Evolutionary conservation across 2,888 invertebrate species (phyloP).

Genomic region (Pandemis corylana): DNA sequence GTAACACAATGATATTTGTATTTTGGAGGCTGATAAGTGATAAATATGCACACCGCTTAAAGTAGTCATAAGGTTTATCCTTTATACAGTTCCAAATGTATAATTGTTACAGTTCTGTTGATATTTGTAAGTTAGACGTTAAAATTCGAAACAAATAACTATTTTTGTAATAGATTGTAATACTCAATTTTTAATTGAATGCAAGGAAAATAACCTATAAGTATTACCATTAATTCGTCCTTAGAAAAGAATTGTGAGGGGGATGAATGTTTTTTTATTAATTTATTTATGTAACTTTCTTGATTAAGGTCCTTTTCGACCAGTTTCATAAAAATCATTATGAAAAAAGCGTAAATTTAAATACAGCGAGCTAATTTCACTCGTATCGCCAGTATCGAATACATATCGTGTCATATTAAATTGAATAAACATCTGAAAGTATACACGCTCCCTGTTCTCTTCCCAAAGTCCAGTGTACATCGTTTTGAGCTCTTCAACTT

Average conservation of each 20-base stretch:
- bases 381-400: no score
- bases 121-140: background rate
- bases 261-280: background rate
- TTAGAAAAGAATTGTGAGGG: background rate
- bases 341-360: no score
- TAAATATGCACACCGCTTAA: background rate
- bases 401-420: no score
- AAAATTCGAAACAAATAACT: background rate
- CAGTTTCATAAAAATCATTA: background rate
- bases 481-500: no score
- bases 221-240: background rate
- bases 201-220: background rate
- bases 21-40: background rate
- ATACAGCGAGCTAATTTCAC: no score
- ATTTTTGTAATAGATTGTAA: slow-evolving; percentile 7
- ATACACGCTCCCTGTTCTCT: no score
- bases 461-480: no score
- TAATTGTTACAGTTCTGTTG: background rate
- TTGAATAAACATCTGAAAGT: no score
- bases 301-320: no score
- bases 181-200: background rate
- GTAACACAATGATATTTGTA: slow-evolving; percentile 1
- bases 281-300: no score
- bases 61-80: background rate
- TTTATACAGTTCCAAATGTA: background rate